Conservation (phyloP, 2,113 vertebrate species). For the Rhabdornis inornatus region DNA sequence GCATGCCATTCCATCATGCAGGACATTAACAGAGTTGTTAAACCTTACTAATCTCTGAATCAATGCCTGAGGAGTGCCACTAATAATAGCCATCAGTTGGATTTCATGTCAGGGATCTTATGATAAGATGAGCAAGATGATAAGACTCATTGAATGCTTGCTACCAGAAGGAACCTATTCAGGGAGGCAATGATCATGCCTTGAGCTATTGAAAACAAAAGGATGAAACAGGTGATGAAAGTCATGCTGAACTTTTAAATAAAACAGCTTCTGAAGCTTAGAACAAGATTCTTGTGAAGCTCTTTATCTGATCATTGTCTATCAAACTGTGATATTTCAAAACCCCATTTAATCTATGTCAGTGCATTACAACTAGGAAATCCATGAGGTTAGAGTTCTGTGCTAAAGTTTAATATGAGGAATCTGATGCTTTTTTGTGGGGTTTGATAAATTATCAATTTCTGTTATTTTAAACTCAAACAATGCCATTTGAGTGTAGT, state of each 20-base stretch:
- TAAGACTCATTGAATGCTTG: background rate
- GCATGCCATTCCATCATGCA: background rate
- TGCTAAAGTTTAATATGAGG: background rate
- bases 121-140: background rate
- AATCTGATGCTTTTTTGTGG: background rate
- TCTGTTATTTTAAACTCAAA: background rate
- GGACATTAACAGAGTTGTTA: background rate
- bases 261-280: background rate
- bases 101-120: background rate
- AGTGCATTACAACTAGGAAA: background rate
- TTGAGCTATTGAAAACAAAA: background rate
- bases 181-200: background rate
- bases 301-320: background rate
- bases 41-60: background rate
- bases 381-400: background rate
- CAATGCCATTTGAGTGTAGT: background rate
- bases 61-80: background rate
- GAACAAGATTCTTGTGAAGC: background rate
- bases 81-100: background rate
- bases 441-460: background rate
- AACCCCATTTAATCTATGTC: background rate
- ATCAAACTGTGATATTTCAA: background rate
- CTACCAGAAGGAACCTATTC: background rate
- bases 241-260: background rate
- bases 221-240: background rate